Base-by-base conservation (phyloP, 2,113 vertebrate genomes). In the Raphicerus campestris region DNA sequence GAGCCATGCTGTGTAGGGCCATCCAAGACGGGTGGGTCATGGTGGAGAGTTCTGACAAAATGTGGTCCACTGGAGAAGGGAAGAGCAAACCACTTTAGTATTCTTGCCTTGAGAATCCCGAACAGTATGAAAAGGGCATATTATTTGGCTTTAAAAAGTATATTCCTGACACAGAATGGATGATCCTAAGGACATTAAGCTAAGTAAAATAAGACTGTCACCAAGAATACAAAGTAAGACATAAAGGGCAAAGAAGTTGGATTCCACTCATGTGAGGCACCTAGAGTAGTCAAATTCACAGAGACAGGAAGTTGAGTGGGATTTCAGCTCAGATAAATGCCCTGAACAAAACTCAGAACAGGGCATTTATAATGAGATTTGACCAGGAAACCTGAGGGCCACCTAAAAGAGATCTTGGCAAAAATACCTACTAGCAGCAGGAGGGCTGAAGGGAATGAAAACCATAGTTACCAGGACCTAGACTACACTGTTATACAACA, bases 391-490 rank as follows among this genome's bases (percentile, higher is more conserved):
- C 42, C 9, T 10, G 24, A 7, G 2, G 20, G 15, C 4, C 0
- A n/a, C 20, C 35, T 60, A 66, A 42, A 42, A 45, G 51, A 56
- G 24, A 20, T 24, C 7, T 24, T 2, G 10, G 24, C 49, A 32
- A 39, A 22, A 63, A 84, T 13, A 24, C 30, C 8, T 6, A 22
- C 16, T 26, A 16, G 7, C 8, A 9, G 20, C 30, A 88, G n/a
- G 22, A 60, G 10, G 13, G n/a, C 22, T 32, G 30, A 10, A 24
- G 4, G 10, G 1, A 1, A 42, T 2, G 26, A 51, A 63, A 30
- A 13, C 19, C 10, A 42, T 4, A 5, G 15, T 19, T 26, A 3
- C 19, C 30, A n/a, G 16, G 16, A 20, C 10, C 2, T 28, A 2
- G 5, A 55, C 1, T 47, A 42, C 45, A 24, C 15, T 35, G 11